Conservation (phyloP, 2,113 vertebrate species). For the Cyphomyrus plagiostoma region DNA sequence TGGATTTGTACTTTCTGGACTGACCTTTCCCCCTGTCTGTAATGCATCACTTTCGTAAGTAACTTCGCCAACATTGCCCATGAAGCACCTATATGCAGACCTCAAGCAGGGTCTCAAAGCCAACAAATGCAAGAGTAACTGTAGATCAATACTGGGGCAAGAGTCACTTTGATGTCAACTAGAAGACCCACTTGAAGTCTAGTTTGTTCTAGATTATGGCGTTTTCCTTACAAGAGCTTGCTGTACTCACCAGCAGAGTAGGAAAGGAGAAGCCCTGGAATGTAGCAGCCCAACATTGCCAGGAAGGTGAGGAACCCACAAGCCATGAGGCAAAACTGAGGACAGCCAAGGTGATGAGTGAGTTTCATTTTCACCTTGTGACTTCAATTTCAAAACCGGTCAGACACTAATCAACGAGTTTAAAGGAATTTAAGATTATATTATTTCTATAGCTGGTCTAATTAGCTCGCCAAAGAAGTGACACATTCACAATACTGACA, state of each 20-base stretch:
- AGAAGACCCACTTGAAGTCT: background rate
- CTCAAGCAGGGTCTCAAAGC: background rate
- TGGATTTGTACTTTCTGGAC: background rate
- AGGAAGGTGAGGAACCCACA: slow-evolving; percentile 77
- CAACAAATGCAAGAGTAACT: background rate
- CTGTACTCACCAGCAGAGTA: slow-evolving; percentile 79
- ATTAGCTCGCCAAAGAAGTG: background rate
- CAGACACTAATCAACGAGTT: background rate
- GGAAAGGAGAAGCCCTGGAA: slow-evolving; percentile 85
- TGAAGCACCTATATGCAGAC: background rate
- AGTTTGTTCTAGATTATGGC: background rate
- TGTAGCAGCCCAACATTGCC: slow-evolving; percentile 74
- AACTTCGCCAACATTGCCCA: background rate
- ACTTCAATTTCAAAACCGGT: background rate
- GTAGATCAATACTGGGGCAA: background rate
- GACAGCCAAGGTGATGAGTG: slow-evolving; percentile 16
- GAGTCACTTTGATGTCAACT: background rate
- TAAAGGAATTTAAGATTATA: background rate
- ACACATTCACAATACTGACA: background rate
- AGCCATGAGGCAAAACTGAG: slow-evolving; percentile 84
- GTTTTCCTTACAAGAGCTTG: background rate
- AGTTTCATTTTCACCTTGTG: background rate
- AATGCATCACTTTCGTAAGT: background rate
- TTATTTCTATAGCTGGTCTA: background rate
- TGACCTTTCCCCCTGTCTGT: background rate